These are phyloP conservation scores for Dasypus novemcinctus DNA, from an alignment of 2,113 vertebrate species.

Conservation along the genomic window DNA sequence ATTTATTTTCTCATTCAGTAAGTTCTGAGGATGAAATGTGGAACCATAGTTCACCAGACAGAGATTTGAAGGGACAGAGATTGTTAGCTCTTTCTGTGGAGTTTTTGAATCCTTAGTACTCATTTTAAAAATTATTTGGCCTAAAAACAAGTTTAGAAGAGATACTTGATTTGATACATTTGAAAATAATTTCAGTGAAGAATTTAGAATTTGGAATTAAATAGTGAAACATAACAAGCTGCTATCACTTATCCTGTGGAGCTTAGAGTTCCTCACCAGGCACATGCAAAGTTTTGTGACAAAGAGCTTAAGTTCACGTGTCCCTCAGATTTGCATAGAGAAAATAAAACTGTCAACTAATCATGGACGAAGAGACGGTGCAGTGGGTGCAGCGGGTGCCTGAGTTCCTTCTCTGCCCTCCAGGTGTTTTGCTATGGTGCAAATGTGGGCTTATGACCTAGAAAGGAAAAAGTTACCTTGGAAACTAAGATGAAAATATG, in stretches of 20 bases:
- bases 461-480: not conserved
- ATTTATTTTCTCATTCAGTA: not conserved
- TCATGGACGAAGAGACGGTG: not conserved
- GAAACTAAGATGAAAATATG: not conserved
- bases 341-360: not conserved
- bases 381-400: not conserved
- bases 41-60: not conserved
- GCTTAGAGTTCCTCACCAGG: not conserved
- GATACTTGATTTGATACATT: not conserved
- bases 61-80: not conserved
- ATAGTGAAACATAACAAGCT: not conserved
- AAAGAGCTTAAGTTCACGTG: not conserved
- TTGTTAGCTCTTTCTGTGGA: not conserved
- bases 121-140: not conserved
- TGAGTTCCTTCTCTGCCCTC: not conserved
- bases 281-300: not conserved
- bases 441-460: not conserved
- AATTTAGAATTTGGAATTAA: conserved; percentile 28
- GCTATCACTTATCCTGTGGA: not conserved
- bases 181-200: conserved; percentile 11
- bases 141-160: not conserved
- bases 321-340: not conserved
- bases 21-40: not conserved
- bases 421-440: not conserved
- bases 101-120: not conserved